These are phyloP conservation scores for Hypena proboscidalis DNA, from an alignment of 2,888 invertebrate species.

Conservation along the genomic window DNA sequence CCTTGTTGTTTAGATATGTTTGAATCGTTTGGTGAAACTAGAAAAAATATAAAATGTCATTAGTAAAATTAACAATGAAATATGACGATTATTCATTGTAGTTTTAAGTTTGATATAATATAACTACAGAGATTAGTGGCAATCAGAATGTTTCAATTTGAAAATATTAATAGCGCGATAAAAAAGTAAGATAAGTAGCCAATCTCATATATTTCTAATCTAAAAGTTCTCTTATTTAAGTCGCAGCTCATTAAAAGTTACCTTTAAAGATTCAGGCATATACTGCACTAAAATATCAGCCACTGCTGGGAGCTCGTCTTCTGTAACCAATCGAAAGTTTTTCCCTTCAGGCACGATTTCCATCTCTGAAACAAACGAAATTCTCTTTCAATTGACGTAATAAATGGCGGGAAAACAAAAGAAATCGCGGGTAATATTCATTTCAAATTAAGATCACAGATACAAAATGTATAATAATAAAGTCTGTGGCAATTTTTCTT, in stretches of 20 bases:
- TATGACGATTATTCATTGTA: no score
- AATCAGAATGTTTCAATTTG: no score
- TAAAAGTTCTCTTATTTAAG: conserved; percentile 5
- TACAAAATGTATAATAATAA: no score
- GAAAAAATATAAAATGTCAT: no score
- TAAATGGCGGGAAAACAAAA: conserved; percentile 12
- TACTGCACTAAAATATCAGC: conserved; percentile 91
- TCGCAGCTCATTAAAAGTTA: conserved; percentile 62
- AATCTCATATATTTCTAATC: conserved; percentile 1
- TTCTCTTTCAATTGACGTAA: conserved; percentile 13
- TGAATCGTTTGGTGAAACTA: conserved; percentile 96
- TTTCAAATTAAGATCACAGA: no score
- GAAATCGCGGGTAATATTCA: no score
- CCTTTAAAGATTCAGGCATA: conserved; percentile 95
- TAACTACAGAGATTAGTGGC: no score
- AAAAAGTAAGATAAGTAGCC: background rate
- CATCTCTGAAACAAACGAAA: conserved; percentile 88
- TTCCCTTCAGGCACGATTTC: conserved; percentile 94
- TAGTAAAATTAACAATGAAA: no score
- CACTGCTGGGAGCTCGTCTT: conserved; percentile 93
- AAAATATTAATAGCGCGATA: no score
- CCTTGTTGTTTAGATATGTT: conserved; percentile 94
- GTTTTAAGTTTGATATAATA: no score
- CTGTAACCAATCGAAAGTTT: conserved; percentile 94
- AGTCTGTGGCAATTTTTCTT: no score